Evolutionary conservation across 2,797 vertebrate species (phyloP).

Genomic region (Pseudopleuronectes americanus): DNA sequence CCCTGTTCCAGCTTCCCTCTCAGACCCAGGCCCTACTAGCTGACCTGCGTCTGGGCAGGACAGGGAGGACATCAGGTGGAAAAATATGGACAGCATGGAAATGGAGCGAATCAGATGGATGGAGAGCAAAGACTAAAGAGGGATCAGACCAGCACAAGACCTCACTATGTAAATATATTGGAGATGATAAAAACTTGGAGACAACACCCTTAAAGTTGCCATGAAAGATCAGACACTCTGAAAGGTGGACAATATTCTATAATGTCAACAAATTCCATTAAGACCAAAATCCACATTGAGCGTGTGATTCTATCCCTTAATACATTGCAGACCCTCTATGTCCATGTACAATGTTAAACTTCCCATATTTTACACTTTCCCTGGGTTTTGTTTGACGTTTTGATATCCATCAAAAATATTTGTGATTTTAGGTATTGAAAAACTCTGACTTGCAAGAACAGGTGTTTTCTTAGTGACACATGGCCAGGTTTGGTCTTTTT

Average conservation of each 20-base stretch:
- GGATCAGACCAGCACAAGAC: conserved; percentile 3
- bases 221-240: neutral
- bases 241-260: neutral
- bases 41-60: conserved; percentile 67
- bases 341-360: neutral
- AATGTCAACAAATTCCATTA: neutral
- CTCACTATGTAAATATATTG: conserved; percentile 1
- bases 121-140: conserved; percentile 12
- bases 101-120: neutral
- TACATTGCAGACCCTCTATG: neutral
- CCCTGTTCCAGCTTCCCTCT: conserved; percentile 84
- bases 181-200: conserved; percentile 7
- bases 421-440: too few species aligned
- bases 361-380: neutral
- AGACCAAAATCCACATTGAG: too few species aligned
- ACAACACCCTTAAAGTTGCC: neutral
- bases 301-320: neutral
- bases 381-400: neutral
- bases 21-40: conserved; percentile 81
- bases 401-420: too few species aligned
- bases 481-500: too few species aligned
- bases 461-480: too few species aligned
- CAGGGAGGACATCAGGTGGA: conserved; percentile 13
- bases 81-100: conserved; percentile 22
- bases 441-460: too few species aligned